Conservation (phyloP, 2,888 invertebrate species). For the Axea sp. region DNA sequence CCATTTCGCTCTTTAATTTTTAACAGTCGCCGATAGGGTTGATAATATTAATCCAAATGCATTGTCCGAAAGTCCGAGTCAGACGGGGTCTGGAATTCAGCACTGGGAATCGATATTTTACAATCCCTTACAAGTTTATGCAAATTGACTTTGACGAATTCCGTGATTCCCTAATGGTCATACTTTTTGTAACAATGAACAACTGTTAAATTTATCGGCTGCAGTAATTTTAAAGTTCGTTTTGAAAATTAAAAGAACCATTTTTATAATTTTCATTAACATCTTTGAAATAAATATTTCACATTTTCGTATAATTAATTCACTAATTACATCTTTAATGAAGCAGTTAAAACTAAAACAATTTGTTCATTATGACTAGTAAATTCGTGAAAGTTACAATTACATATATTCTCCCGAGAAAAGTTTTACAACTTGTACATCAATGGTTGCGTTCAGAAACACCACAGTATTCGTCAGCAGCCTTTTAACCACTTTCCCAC, state of each 20-base stretch:
- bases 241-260: too few species aligned
- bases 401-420: slow-evolving; percentile 30
- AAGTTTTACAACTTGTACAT: slow-evolving; percentile 28
- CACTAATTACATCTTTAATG: slow-evolving; percentile 6
- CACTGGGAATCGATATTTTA: slow-evolving; percentile 43
- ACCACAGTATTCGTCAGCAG: slow-evolving; percentile 15
- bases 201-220: neutral
- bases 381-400: slow-evolving; percentile 34
- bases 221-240: too few species aligned
- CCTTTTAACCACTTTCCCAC: slow-evolving; percentile 49
- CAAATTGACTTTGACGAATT: slow-evolving; percentile 37
- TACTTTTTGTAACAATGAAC: slow-evolving; percentile 5
- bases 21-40: slow-evolving; percentile 51
- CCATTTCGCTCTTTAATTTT: slow-evolving; percentile 45
- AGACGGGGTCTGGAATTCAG: slow-evolving; percentile 14
- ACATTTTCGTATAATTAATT: too few species aligned
- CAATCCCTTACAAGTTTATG: slow-evolving; percentile 42
- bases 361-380: slow-evolving; percentile 15
- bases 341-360: slow-evolving; percentile 21
- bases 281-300: too few species aligned
- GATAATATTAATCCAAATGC: slow-evolving; percentile 54
- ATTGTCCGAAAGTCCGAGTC: slow-evolving; percentile 16
- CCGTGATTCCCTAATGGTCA: slow-evolving; percentile 21
- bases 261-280: too few species aligned
- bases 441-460: neutral